Base-by-base conservation (phyloP, 2,888 invertebrate species). In the Unio pictorum region DNA sequence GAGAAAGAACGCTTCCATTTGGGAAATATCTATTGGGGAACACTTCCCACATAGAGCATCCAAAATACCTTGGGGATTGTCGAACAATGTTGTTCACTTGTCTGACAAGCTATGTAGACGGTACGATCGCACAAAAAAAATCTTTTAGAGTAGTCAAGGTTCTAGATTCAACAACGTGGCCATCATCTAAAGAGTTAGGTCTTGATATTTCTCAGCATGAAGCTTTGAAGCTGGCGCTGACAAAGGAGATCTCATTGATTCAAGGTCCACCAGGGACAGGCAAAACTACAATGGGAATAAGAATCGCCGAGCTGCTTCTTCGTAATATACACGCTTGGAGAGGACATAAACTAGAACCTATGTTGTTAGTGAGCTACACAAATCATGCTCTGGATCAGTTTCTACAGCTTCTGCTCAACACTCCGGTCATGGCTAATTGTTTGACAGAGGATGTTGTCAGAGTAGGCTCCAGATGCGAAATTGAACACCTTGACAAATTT, bases 371-470 rank as follows among this genome's bases (percentile, higher is more conserved):
- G 28, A 95, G 95, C 83, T 95, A 93, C 87, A 96, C 95, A 11
- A 96, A 96, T 91, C 95, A 95, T 87, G 95, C 96, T 7, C 90
- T 96, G 61, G 96, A 96, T 90, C 95, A 96, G 87, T 96, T 96
- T 87, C 89, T 96, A 56, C 93, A 95, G 87, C 94, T 85, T 2
- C 76, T 84, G 7, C 66, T 72, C 17, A 64, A 65, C 6, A 55
- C 64, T 54, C 66, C 70, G 17, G 58, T 56, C 6, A 54, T 73
- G 55, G 4, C 17, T 23, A 6, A 54, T 26, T 18, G 20, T 18
- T n/a, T 18, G 4, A 0, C 11, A 17, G 55, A 30, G 8, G 63
- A 63, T 23, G 55, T 63, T 63, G 54, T 63, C 54, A 63, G 63
- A 30, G 63, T 63, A 18, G 63, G 63, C 5, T 63, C 63, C 26